Percentiles rank a stretch among this genome's conserved stretches.
These are phyloP conservation scores for Guaruba guarouba DNA, from an alignment of 2,113 vertebrate genomes.

Conservation along the genomic window DNA sequence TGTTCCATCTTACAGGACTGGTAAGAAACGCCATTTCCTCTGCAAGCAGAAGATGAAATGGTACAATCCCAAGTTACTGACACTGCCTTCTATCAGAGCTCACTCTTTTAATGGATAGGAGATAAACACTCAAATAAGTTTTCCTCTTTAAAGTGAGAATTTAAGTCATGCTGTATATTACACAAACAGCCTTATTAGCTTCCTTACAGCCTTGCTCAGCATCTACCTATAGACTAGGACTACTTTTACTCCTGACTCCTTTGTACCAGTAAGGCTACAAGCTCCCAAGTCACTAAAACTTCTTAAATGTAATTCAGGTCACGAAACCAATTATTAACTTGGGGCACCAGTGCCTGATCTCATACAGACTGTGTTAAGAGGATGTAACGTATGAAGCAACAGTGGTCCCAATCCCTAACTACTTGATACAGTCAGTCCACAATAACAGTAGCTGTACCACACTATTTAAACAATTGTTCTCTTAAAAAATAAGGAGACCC, in stretches of 20 bases:
- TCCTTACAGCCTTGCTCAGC: neutral
- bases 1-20: neutral
- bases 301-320: neutral
- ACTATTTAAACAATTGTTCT: neutral
- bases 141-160: slow-evolving; percentile 11
- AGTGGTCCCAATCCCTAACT: neutral
- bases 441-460: neutral
- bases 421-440: neutral
- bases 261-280: neutral
- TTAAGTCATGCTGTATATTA: slow-evolving; percentile 13
- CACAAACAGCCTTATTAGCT: neutral
- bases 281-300: neutral
- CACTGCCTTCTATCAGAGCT: neutral
- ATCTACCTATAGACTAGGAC: neutral
- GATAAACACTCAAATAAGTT: slow-evolving; percentile 10
- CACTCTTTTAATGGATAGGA: slow-evolving; percentile 16
- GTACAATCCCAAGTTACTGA: neutral
- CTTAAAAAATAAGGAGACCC: neutral
- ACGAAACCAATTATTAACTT: neutral
- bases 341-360: neutral
- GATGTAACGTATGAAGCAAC: neutral
- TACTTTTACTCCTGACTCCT: neutral
- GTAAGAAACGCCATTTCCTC: neutral
- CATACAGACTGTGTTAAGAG: neutral
- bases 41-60: neutral